Conservation (phyloP, 2,113 vertebrate genomes). For the Colinus virginianus region DNA sequence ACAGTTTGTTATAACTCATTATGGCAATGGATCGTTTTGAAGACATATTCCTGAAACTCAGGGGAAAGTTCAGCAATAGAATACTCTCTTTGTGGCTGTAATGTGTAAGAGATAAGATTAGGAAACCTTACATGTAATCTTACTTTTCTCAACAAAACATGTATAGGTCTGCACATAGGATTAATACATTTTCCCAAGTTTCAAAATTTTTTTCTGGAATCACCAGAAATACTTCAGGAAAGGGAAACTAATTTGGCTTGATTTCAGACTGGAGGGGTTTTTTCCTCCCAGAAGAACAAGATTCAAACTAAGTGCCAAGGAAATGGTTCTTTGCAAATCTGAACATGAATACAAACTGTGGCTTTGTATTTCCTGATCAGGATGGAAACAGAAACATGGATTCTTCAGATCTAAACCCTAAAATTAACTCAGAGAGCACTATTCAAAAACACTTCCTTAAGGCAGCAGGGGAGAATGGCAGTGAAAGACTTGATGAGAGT, state of each 20-base stretch:
- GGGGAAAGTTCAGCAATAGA: not conserved
- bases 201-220: not conserved
- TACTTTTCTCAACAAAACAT: not conserved
- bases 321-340: conserved; percentile 40
- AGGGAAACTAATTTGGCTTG: conserved; percentile 42
- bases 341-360: not conserved
- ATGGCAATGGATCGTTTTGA: not conserved
- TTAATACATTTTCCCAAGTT: not conserved
- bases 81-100: not conserved
- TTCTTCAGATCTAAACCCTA: conserved; percentile 37
- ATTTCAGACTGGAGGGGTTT: not conserved
- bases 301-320: conserved; percentile 21
- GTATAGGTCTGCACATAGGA: not conserved
- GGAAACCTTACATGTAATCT: not conserved
- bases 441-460: conserved; percentile 68
- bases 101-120: not conserved
- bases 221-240: conserved; percentile 38
- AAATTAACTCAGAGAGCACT: conserved; percentile 54
- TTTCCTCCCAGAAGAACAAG: conserved; percentile 48
- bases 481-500: conserved; percentile 51
- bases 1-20: not conserved
- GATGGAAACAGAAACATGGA: conserved; percentile 40
- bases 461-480: conserved; percentile 40
- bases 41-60: not conserved
- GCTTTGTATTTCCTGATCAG: conserved; percentile 51